Base-by-base conservation (phyloP, 2,113 vertebrate genomes). In the Urocitellus parryii region DNA sequence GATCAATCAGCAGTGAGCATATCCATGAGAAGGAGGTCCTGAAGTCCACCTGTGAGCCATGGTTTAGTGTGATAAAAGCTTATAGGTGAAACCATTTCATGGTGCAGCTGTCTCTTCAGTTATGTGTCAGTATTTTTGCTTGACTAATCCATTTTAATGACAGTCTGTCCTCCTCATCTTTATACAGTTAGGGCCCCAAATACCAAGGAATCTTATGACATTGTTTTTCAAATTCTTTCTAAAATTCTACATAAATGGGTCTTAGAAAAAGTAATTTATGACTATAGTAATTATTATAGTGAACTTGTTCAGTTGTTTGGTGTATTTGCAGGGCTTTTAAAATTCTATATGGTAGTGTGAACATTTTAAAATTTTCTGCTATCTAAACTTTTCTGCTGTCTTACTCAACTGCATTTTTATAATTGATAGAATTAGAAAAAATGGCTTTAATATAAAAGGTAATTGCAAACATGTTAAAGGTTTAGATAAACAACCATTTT, bases 221-320 rank as follows among this genome's bases (percentile, higher is more conserved):
- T 25, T 18, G 37, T 76, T 56, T 45, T 65, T 51, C 9, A 74
- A 5, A 63, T 25, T 65, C 39, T 42, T 51, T 51, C 10, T 85
- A 77, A 80, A 81, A 58, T 32, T 24, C 37, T 39, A 24, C 24
- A 56, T 53, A 79, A 63, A 24, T 73, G 53, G 95, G 90, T 81
- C 96, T 97, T 80, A 72, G 70, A 97, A 97, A 96, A 94, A 85
- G 92, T 65, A 73, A 67, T 83, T 87, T 58, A 42, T 90, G 83
- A 70, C 96, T 90, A 2, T 70, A 91, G 24, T 91, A 74, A 94
- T 96, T 97, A 89, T 81, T 86, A 96, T 24, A 94, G 91, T 90
- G 90, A 72, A 77, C 34, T 96, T 90, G 76, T 97, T 45, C 91
- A 67, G 27, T 45, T 92, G n/a, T 72, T 56, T 81, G 77, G 79